phyloP scores from a whole-genome alignment of 2,888 invertebrate species.

The Agelastica alni region DNA sequence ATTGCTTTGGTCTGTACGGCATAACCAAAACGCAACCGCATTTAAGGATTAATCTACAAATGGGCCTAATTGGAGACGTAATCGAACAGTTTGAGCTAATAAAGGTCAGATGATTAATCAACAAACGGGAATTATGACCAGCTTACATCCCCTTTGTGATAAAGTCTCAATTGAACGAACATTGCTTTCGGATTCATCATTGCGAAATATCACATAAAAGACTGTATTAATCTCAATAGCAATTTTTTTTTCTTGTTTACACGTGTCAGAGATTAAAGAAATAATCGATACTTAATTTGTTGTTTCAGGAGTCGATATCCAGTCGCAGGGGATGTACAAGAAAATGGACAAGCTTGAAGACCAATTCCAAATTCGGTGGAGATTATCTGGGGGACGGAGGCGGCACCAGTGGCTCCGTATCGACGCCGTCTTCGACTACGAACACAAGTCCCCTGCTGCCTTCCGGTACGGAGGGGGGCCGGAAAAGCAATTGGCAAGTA shows the following conservation, averaged over 20 bases:
- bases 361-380: slow-evolving; percentile 48
- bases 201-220: not conserved
- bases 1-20: not conserved
- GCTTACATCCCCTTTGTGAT: not conserved
- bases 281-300: slow-evolving; percentile 18
- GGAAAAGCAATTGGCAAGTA: slow-evolving; percentile 89
- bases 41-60: not conserved
- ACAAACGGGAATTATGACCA: no score
- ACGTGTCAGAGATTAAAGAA: not conserved
- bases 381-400: slow-evolving; percentile 33
- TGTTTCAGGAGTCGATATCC: slow-evolving; percentile 48
- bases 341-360: slow-evolving; percentile 61
- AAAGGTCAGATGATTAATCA: no score
- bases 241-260: not conserved
- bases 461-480: slow-evolving; percentile 60
- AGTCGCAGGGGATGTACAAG: slow-evolving; percentile 52
- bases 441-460: slow-evolving; percentile 46
- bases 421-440: slow-evolving; percentile 46
- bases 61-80: not conserved
- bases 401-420: slow-evolving; percentile 42
- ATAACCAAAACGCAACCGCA: not conserved
- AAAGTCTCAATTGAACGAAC: no score
- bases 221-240: not conserved
- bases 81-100: no score
- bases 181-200: not conserved